A percentile compares a stretch with the other conserved stretches of the same genome.
These are phyloP conservation scores for Patiria pectinifera DNA, from an alignment of 53 echinoderm and acorn worm genomes.

Conservation along the genomic window DNA sequence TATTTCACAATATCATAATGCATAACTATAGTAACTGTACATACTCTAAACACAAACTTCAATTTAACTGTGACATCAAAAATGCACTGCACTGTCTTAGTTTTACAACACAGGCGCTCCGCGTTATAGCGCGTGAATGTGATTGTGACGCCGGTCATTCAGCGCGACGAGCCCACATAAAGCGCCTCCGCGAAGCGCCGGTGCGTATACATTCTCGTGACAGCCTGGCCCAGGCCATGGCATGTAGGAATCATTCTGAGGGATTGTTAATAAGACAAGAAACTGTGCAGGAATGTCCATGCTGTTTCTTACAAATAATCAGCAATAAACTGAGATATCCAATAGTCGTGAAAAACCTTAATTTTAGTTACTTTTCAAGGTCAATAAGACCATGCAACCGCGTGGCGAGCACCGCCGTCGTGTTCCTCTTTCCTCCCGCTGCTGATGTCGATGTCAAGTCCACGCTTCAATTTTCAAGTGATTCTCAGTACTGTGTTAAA, in stretches of 20 bases:
- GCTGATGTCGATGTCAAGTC: neutral
- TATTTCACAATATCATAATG: neutral
- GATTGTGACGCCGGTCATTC: neutral
- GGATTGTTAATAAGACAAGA: too few relatives aligned
- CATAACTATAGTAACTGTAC: neutral
- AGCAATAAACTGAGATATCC: too few relatives aligned
- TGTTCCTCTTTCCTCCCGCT: neutral
- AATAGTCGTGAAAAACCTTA: too few relatives aligned
- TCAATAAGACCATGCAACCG: too few relatives aligned
- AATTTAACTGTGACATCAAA: neutral
- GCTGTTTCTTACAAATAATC: too few relatives aligned
- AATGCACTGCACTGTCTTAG: neutral
- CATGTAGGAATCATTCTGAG: too few relatives aligned
- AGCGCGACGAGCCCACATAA: too few relatives aligned
- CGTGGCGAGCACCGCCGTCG: neutral
- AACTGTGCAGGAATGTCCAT: too few relatives aligned
- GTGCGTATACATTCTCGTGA: too few relatives aligned
- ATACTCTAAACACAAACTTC: neutral
- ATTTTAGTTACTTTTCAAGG: too few relatives aligned
- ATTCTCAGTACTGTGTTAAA: neutral
- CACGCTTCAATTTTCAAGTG: neutral
- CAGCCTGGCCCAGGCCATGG: too few relatives aligned
- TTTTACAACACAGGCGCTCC: neutral
- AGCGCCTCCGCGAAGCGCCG: too few relatives aligned
- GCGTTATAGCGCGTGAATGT: neutral